phyloP scores from a whole-genome alignment of 1,140 invertebrate species.

The Magallana angulata region DNA sequence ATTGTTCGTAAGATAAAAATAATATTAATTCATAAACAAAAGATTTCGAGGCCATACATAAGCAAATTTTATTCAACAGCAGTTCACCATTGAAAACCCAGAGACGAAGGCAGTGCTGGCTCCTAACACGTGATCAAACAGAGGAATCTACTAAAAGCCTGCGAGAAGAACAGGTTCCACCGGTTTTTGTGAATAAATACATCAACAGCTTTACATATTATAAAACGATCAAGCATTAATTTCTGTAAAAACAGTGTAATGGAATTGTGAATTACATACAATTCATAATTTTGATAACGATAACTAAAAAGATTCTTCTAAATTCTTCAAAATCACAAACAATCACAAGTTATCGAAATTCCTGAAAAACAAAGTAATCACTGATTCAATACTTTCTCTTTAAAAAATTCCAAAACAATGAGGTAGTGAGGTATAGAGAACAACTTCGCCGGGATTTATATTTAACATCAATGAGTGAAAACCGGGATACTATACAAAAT shows the following conservation, averaged over 20 bases:
- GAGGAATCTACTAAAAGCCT: not conserved
- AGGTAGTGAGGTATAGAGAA: not conserved
- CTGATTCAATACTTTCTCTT: too few relatives aligned
- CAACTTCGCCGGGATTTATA: too few relatives aligned
- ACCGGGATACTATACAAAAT: not conserved
- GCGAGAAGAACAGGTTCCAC: not conserved
- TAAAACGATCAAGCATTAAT: too few relatives aligned
- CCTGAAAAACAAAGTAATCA: too few relatives aligned
- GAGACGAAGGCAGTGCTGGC: not conserved
- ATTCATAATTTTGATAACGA: too few relatives aligned
- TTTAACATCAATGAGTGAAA: not conserved
- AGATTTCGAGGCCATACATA: not conserved
- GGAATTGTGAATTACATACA: too few relatives aligned
- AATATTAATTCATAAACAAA: conserved; percentile 19
- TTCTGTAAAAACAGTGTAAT: too few relatives aligned
- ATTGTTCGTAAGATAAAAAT: conserved; percentile 22
- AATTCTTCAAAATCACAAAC: too few relatives aligned
- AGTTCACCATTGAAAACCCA: not conserved
- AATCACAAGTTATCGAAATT: too few relatives aligned
- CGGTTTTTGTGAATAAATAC: conserved; percentile 31
- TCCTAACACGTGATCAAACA: not conserved
- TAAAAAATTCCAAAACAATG: too few relatives aligned
- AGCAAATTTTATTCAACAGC: conserved; percentile 4
- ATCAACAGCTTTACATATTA: not conserved
- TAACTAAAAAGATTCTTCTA: too few relatives aligned